Conservation (phyloP, 2,797 vertebrate genomes). For the Odontamblyopus lacepedii region DNA sequence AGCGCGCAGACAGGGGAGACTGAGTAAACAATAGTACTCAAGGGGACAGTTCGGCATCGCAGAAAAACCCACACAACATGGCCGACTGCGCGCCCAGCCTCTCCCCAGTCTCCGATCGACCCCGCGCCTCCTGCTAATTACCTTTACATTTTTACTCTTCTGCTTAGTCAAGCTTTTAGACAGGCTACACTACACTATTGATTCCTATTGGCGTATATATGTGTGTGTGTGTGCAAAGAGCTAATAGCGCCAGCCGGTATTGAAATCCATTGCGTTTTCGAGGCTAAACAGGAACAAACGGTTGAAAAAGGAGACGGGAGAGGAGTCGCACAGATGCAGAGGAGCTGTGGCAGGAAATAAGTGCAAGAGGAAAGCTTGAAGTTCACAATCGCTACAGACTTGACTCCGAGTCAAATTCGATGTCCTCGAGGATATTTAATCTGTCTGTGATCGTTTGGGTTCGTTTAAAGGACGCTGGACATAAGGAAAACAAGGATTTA, state of each 20-base stretch:
- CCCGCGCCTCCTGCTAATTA: constrained; percentile 64
- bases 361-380: constrained; percentile 21
- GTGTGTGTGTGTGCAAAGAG: constrained; percentile 1
- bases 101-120: constrained; percentile 49
- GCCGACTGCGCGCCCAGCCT: constrained; percentile 27
- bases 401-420: constrained; percentile 37
- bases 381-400: constrained; percentile 25
- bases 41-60: constrained; percentile 36
- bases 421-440: constrained; percentile 12
- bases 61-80: constrained; percentile 30
- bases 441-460: constrained; percentile 20
- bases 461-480: constrained; percentile 1
- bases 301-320: constrained; percentile 17
- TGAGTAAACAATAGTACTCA: constrained; percentile 39
- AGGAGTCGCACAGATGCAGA: background rate
- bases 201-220: constrained; percentile 32
- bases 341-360: constrained; percentile 19
- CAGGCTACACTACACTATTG: constrained; percentile 58
- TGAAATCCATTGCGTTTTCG: constrained; percentile 37
- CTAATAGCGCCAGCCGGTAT: constrained; percentile 33
- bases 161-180: constrained; percentile 55
- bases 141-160: constrained; percentile 66
- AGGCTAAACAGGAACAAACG: constrained; percentile 8
- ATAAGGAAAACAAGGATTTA: background rate
- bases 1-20: constrained; percentile 19